Evolutionary conservation across 2,113 vertebrate genomes (phyloP).

Genomic region (Nycticryphes semicollaris): DNA sequence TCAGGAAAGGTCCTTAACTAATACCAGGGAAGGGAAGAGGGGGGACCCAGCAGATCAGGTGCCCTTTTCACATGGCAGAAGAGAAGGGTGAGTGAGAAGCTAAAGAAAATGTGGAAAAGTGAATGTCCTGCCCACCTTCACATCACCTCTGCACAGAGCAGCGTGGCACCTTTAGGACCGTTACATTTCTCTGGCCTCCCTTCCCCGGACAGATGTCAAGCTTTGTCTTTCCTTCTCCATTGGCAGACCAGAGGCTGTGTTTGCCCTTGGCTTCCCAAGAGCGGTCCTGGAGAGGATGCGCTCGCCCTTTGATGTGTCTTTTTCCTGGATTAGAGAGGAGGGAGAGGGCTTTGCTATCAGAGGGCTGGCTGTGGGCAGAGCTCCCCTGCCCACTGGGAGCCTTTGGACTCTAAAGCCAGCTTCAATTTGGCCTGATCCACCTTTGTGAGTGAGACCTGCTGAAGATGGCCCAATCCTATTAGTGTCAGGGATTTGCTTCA

Average conservation of each 20-base stretch:
- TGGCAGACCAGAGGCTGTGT: not conserved
- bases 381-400: not conserved
- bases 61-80: not conserved
- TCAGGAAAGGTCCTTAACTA: not conserved
- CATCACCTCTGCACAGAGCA: accelerated
- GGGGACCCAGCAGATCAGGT: not conserved
- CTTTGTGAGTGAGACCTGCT: not conserved
- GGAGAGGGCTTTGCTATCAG: not conserved
- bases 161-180: not conserved
- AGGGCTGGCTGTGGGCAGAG: not conserved
- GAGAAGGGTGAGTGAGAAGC: not conserved
- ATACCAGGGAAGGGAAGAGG: not conserved
- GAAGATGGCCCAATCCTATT: slow-evolving; percentile 40
- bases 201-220: accelerated
- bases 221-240: not conserved
- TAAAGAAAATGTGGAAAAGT: not conserved
- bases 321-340: not conserved
- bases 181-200: not conserved
- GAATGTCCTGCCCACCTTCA: accelerated
- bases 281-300: not conserved
- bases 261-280: not conserved
- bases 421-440: not conserved
- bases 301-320: not conserved
- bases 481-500: slow-evolving; percentile 28
- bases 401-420: not conserved